Evolutionary conservation across 37 sponge, comb jelly and placozoan genomes (phyloP).

Genomic region (Crambe crambe): DNA sequence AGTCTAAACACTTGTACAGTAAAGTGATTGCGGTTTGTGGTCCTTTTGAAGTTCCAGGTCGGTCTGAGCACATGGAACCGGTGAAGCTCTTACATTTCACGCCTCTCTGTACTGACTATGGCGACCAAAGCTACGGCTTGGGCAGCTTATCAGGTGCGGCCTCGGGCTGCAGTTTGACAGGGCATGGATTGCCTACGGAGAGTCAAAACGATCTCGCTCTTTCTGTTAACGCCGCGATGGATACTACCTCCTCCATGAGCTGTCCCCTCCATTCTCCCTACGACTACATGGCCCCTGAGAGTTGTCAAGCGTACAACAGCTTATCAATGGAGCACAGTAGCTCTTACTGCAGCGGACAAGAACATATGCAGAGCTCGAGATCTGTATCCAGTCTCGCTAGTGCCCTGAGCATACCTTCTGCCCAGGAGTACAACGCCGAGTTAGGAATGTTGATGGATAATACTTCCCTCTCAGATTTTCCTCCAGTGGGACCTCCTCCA

Average conservation of each 20-base stretch:
- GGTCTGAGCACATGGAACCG: no score
- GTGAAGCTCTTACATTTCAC: not conserved
- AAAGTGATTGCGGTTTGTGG: no score
- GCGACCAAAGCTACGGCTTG: not conserved
- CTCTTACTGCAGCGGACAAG: not conserved
- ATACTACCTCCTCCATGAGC: not conserved
- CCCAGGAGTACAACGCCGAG: not conserved
- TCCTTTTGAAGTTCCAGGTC: no score
- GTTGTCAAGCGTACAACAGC: not conserved
- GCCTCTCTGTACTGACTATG: not conserved
- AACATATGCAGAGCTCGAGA: not conserved
- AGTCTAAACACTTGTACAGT: no score
- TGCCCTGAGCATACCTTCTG: not conserved
- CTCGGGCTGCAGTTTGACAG: no score
- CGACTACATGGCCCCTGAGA: not conserved
- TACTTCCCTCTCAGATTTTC: not conserved
- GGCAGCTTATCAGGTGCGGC: not conserved
- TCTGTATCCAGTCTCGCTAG: not conserved
- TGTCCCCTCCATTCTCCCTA: not conserved
- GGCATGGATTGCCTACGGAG: no score
- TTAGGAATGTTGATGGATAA: not conserved
- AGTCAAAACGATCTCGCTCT: no score
- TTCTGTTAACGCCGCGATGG: no score
- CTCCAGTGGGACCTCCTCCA: conserved; percentile 11
- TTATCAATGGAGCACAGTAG: not conserved